Conservation (phyloP, 1,140 invertebrate genomes). For the Listronotus oregonensis region DNA sequence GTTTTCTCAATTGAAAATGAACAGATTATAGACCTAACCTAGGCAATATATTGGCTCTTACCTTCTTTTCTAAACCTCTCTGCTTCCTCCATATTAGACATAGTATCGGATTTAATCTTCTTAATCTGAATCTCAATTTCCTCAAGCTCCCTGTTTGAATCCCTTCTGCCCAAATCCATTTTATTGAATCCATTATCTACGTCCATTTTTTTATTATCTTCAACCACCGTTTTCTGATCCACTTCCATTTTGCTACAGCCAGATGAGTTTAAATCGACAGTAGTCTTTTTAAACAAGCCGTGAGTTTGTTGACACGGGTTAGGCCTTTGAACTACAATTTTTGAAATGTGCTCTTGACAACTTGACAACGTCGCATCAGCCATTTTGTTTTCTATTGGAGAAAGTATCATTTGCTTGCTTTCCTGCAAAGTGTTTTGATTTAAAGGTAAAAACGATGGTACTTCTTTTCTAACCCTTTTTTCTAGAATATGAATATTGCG, state of each 20-base stretch:
- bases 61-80: conserved; percentile 55
- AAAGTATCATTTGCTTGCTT: not conserved
- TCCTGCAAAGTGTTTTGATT: not conserved
- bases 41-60: not conserved
- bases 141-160: conserved; percentile 49
- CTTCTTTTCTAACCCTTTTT: conserved; percentile 12
- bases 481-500: not conserved
- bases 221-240: not conserved
- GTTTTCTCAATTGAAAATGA: no score
- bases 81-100: conserved; percentile 39
- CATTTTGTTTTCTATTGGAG: conserved; percentile 54
- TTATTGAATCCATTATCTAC: conserved; percentile 20
- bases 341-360: conserved; percentile 47
- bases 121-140: conserved; percentile 46
- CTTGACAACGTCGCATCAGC: conserved; percentile 61
- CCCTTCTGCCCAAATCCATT: conserved; percentile 31
- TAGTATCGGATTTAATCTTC: conserved; percentile 42
- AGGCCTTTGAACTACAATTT: conserved; percentile 12
- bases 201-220: conserved; percentile 31
- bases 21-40: no score
- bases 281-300: conserved; percentile 11
- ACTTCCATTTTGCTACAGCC: not conserved
- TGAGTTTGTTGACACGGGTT: not conserved
- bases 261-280: not conserved
- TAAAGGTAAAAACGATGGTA: conserved; percentile 22